A percentile compares a stretch with the other conserved stretches of the same genome.
Evolutionary conservation across 2,888 invertebrate genomes (phyloP).

Genomic region (Hoplodrina ambigua): DNA sequence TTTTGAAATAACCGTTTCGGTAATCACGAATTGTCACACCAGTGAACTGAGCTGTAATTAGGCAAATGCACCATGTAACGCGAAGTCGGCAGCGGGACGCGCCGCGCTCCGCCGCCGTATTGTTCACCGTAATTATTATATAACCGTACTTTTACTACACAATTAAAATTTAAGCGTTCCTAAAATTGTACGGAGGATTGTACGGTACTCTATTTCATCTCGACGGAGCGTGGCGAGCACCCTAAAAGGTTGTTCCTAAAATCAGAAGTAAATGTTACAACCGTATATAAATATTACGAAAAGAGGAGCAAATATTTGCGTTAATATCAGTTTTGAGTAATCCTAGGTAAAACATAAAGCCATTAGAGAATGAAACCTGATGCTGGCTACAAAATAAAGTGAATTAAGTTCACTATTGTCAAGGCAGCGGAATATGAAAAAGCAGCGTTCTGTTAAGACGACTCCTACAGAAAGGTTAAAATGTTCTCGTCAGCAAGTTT

Average conservation of each 20-base stretch:
- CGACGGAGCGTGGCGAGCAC: constrained; percentile 79
- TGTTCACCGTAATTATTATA: constrained; percentile 88
- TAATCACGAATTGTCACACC: constrained; percentile 86
- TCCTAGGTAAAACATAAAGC: constrained; percentile 66
- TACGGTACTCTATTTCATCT: constrained; percentile 83
- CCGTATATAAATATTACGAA: constrained; percentile 65
- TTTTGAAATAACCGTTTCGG: constrained; percentile 81
- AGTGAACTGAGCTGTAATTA: constrained; percentile 87
- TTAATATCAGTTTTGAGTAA: constrained; percentile 56
- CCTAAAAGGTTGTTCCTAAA: constrained; percentile 76
- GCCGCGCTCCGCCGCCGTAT: constrained; percentile 75
- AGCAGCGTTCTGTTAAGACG: constrained; percentile 70
- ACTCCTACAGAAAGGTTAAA: constrained; percentile 78
- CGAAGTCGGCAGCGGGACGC: constrained; percentile 70
- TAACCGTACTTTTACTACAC: constrained; percentile 89
- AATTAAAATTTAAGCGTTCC: constrained; percentile 89
- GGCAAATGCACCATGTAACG: constrained; percentile 88
- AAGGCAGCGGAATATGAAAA: constrained; percentile 68
- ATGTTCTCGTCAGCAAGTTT: constrained; percentile 76
- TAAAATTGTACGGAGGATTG: constrained; percentile 85
- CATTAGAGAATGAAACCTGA: constrained; percentile 72
- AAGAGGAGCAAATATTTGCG: constrained; percentile 60
- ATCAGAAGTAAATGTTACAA: constrained; percentile 73
- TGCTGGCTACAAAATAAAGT: constrained; percentile 59
- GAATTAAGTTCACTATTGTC: constrained; percentile 69